phyloP scores from a whole-genome alignment of 2,113 vertebrate genomes.

The Rhagologus leucostigma region DNA sequence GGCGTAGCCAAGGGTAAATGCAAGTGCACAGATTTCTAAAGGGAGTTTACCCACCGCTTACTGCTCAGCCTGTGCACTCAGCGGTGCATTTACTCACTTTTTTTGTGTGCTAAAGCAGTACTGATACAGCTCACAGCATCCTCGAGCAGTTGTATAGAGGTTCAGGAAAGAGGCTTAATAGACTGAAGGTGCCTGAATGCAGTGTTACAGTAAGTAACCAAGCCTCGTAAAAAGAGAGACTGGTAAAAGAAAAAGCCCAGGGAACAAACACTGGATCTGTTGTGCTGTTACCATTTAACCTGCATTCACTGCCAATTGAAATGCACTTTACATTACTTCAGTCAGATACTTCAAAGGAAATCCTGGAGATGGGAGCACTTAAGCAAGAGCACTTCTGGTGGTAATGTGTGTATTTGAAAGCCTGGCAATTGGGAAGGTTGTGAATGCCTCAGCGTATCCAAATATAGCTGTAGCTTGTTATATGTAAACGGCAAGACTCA shows the following conservation, averaged over 20 bases:
- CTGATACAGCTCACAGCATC: slow-evolving; percentile 49
- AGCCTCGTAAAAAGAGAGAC: slow-evolving; percentile 13
- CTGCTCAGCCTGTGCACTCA: slow-evolving; percentile 40
- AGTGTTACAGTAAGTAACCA: slow-evolving; percentile 14
- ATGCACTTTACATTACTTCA: slow-evolving; percentile 69
- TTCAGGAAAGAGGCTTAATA: slow-evolving; percentile 44
- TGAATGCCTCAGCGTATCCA: slow-evolving; percentile 51
- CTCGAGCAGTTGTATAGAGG: slow-evolving; percentile 13
- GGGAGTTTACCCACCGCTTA: not conserved
- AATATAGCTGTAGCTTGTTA: slow-evolving; percentile 52
- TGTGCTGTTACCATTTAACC: slow-evolving; percentile 66
- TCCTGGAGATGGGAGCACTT: slow-evolving; percentile 67
- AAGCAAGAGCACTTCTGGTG: slow-evolving; percentile 68
- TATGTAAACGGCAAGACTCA: slow-evolving; percentile 26
- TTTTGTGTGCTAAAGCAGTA: slow-evolving; percentile 12
- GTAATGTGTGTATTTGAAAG: slow-evolving; percentile 66
- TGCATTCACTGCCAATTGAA: slow-evolving; percentile 66
- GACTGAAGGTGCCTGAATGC: slow-evolving; percentile 42
- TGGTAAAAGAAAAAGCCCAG: slow-evolving; percentile 60
- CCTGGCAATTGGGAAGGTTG: slow-evolving; percentile 62
- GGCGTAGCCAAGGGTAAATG: not conserved
- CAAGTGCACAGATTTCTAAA: not conserved
- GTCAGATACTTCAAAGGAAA: slow-evolving; percentile 68
- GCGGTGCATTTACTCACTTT: slow-evolving; percentile 18
- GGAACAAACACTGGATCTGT: slow-evolving; percentile 63